Percentiles rank a stretch among this genome's conserved stretches.
These are phyloP conservation scores for Tiliacea aurago DNA, from an alignment of 2,888 invertebrate species.

Conservation along the genomic window DNA sequence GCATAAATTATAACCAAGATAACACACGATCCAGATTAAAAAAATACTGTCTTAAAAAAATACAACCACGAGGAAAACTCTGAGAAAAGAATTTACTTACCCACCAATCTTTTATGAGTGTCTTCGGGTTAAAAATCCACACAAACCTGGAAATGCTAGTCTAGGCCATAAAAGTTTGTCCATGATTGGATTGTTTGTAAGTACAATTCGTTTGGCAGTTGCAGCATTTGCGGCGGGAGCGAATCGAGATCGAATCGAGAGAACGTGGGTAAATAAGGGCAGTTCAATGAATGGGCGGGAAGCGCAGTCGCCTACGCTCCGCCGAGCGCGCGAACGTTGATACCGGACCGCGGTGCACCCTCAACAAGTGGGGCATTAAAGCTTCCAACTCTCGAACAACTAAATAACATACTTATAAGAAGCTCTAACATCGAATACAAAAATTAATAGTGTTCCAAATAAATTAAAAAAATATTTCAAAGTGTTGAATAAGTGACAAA, in stretches of 20 bases:
- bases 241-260: constrained; percentile 78
- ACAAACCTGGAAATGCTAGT: constrained; percentile 9
- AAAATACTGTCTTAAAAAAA: background rate
- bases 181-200: constrained; percentile 55
- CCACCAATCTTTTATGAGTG: background rate
- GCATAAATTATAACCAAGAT: background rate
- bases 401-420: constrained; percentile 54
- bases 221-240: constrained; percentile 50
- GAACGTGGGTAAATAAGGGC: constrained; percentile 72
- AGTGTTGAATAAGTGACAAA: constrained; percentile 61
- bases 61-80: background rate
- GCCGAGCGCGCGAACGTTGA: constrained; percentile 88
- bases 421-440: constrained; percentile 16
- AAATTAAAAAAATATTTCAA: constrained; percentile 27
- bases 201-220: constrained; percentile 51
- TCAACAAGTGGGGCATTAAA: constrained; percentile 83
- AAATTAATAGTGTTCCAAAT: constrained; percentile 32
- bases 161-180: constrained; percentile 38
- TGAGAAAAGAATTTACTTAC: background rate
- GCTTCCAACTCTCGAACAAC: constrained; percentile 65
- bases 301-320: constrained; percentile 89
- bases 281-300: constrained; percentile 85
- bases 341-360: constrained; percentile 70
- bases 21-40: background rate
- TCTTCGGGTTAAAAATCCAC: constrained; percentile 6